Conservation (phyloP, 23 tunicate species). For the Trididemnum clinides region DNA sequence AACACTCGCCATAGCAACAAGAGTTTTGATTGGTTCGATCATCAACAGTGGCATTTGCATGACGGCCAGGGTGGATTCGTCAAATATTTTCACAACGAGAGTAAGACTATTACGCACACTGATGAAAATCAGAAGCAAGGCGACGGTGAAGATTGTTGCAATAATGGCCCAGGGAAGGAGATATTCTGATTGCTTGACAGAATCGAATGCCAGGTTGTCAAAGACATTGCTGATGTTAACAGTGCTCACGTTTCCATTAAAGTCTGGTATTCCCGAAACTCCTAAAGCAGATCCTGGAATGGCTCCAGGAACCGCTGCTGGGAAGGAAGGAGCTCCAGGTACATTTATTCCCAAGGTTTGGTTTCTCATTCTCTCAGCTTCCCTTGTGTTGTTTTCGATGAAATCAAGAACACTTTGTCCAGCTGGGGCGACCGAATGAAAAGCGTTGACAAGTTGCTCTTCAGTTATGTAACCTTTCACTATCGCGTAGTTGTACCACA, state of each 20-base stretch:
- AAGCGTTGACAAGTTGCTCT: constrained; percentile 1
- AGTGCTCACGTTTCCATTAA: neutral
- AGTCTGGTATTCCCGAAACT: too few relatives aligned
- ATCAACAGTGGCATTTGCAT: constrained; percentile 63
- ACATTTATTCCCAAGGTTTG: neutral
- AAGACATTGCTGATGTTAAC: constrained; percentile 9
- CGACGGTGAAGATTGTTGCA: neutral
- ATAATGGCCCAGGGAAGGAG: constrained; percentile 45
- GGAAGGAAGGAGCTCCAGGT: neutral
- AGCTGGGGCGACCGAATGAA: constrained; percentile 4
- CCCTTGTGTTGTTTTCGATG: neutral
- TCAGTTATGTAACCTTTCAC: constrained; percentile 25
- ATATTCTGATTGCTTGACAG: constrained; percentile 35
- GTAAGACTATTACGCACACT: constrained; percentile 68
- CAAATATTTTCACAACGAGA: constrained; percentile 60
- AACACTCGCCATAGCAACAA: constrained; percentile 17
- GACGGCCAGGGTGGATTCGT: constrained; percentile 84
- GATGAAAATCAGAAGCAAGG: neutral
- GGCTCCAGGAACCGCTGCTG: too few relatives aligned
- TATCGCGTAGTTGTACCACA: constrained; percentile 78
- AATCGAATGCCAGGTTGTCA: constrained; percentile 9
- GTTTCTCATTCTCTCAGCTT: neutral
- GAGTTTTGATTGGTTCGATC: constrained; percentile 70
- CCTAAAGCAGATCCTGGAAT: too few relatives aligned
- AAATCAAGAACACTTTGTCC: neutral